A percentile compares a stretch with the other conserved stretches of the same genome.
These are phyloP conservation scores for Chitala chitala DNA, from an alignment of 2,113 vertebrate genomes.

Conservation along the genomic window DNA sequence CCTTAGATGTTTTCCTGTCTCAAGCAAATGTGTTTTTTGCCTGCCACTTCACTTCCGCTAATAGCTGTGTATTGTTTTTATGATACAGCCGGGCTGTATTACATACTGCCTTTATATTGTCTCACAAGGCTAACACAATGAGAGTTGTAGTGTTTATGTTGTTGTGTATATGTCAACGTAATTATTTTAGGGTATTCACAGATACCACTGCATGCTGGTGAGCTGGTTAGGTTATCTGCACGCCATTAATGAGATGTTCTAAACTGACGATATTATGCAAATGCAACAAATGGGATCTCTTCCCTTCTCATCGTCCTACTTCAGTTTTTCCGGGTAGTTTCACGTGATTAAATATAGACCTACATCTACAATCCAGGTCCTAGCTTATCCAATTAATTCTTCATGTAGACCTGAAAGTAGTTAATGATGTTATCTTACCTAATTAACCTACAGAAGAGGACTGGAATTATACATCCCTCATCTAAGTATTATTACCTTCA, in stretches of 20 bases:
- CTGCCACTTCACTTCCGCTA: too few species aligned
- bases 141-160: neutral
- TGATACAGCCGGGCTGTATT: too few species aligned
- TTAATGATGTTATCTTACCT: slow-evolving; percentile 79
- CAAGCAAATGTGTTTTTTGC: too few species aligned
- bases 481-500: slow-evolving; percentile 66
- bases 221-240: slow-evolving; percentile 37
- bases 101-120: too few species aligned
- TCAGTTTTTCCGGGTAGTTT: slow-evolving; percentile 58
- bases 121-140: too few species aligned
- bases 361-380: slow-evolving; percentile 49
- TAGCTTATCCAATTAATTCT: slow-evolving; percentile 70
- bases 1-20: neutral
- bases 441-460: slow-evolving; percentile 74
- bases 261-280: slow-evolving; percentile 36
- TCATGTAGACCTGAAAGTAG: slow-evolving; percentile 60
- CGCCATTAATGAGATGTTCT: neutral
- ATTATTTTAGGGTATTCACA: neutral
- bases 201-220: neutral
- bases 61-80: too few species aligned
- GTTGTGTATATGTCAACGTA: slow-evolving; percentile 17
- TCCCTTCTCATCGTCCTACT: slow-evolving; percentile 47
- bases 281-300: slow-evolving; percentile 58
- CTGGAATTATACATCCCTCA: slow-evolving; percentile 66
- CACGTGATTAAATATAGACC: slow-evolving; percentile 67